Evolutionary conservation across 1,140 invertebrate genomes (phyloP).

Genomic region (Hesperophylax magnus): DNA sequence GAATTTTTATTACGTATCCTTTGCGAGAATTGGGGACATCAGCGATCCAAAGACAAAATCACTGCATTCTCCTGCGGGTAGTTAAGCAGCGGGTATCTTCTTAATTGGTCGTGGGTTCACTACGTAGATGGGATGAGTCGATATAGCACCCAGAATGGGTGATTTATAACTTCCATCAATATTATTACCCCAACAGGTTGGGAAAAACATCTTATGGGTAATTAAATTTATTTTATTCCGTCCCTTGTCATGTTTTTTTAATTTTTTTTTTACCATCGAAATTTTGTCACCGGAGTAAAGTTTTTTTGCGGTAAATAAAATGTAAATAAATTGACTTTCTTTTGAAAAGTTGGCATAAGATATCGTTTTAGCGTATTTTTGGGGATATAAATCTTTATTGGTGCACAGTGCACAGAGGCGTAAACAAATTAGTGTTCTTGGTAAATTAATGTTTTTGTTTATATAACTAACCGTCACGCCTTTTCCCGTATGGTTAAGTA

Average conservation of each 20-base stretch:
- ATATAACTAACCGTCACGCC: no score
- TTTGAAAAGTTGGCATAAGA: no score
- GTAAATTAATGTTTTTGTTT: no score
- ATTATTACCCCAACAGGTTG: constrained; percentile 1
- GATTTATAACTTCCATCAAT: not conserved
- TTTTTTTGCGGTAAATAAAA: not conserved
- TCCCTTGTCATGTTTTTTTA: not conserved
- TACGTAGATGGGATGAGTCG: constrained; percentile 19
- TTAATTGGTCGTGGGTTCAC: constrained; percentile 10
- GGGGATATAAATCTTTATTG: no score
- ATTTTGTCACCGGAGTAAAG: not conserved
- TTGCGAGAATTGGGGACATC: no score
- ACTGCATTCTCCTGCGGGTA: not conserved
- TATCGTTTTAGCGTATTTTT: no score
- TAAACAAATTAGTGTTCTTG: no score
- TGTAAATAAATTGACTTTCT: no score
- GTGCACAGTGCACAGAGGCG: no score
- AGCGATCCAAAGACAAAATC: not conserved
- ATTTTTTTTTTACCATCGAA: not conserved
- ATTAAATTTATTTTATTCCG: constrained; percentile 14
- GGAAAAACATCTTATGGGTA: constrained; percentile 6
- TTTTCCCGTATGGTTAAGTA: no score
- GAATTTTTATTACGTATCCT: no score
- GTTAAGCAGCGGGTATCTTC: constrained; percentile 19
- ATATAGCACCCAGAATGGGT: constrained; percentile 13